These are phyloP conservation scores for Holothuria glaberrima DNA, from an alignment of 35 echinoderm and acorn worm genomes.

Conservation along the genomic window DNA sequence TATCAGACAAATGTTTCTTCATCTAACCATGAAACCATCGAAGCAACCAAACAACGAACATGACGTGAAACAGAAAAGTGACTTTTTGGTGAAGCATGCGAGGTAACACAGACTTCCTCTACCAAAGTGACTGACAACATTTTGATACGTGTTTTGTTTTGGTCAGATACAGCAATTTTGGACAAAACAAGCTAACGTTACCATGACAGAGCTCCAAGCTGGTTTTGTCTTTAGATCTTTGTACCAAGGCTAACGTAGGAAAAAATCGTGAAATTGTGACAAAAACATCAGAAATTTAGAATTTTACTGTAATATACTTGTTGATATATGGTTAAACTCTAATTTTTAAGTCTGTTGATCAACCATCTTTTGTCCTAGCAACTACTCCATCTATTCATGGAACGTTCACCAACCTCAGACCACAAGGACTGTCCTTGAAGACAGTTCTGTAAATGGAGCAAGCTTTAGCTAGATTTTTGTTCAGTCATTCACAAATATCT, in stretches of 20 bases:
- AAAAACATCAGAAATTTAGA: no score
- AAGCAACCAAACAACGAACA: not conserved
- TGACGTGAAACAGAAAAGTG: not conserved
- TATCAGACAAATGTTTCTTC: no score
- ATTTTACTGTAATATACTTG: no score
- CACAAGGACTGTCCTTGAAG: no score
- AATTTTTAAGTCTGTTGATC: no score
- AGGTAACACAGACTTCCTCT: conserved; percentile 10
- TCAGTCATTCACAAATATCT: no score
- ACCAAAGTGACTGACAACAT: not conserved
- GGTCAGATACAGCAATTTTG: not conserved
- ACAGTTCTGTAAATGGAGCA: no score
- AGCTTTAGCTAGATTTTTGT: no score
- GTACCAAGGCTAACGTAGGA: conserved; percentile 79
- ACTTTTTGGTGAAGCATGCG: conserved; percentile 7
- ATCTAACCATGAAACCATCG: not conserved
- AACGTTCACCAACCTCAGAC: no score
- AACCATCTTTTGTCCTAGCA: no score
- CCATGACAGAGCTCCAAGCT: conserved; percentile 93
- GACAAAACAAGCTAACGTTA: conserved; percentile 59
- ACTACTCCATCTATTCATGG: no score
- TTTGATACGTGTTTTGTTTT: not conserved
- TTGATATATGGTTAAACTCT: no score
- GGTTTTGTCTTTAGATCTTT: conserved; percentile 92
- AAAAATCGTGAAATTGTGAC: conserved; percentile 14